Conservation (phyloP, 2,113 vertebrate genomes). For the Alexandromys fortis region DNA sequence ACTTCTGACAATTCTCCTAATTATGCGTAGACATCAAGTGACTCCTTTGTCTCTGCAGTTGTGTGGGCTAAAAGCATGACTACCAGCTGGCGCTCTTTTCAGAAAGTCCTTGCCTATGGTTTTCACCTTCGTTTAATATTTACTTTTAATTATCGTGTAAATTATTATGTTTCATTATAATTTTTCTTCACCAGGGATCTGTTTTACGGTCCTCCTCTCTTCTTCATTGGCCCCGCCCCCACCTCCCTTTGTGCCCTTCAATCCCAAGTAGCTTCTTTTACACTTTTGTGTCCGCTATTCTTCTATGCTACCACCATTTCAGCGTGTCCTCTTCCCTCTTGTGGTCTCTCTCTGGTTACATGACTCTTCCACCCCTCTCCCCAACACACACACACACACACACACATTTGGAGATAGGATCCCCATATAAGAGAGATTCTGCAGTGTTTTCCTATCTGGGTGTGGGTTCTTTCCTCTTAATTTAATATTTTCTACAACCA, state of each 20-base stretch:
- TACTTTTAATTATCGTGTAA: background rate
- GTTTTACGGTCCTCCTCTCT: too few species aligned
- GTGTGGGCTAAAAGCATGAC: background rate
- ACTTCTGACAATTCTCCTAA: background rate
- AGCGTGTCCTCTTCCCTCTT: background rate
- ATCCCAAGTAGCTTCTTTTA: background rate
- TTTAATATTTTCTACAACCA: background rate
- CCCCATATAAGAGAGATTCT: background rate
- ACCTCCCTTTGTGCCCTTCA: background rate
- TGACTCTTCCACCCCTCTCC: background rate
- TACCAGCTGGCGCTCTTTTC: background rate
- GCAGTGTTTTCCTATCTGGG: background rate
- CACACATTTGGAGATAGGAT: background rate
- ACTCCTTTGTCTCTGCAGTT: background rate
- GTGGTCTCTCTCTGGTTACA: background rate
- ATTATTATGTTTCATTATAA: background rate
- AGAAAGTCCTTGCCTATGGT: background rate
- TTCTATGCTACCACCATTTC: background rate
- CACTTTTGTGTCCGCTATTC: too few species aligned
- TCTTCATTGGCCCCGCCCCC: too few species aligned
- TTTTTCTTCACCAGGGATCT: background rate
- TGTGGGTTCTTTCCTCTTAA: background rate
- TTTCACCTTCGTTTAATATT: background rate
- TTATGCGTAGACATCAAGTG: background rate
- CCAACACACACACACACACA: too few species aligned